Base-by-base conservation (phyloP, 2,888 invertebrate genomes). In the Tachina fera region DNA sequence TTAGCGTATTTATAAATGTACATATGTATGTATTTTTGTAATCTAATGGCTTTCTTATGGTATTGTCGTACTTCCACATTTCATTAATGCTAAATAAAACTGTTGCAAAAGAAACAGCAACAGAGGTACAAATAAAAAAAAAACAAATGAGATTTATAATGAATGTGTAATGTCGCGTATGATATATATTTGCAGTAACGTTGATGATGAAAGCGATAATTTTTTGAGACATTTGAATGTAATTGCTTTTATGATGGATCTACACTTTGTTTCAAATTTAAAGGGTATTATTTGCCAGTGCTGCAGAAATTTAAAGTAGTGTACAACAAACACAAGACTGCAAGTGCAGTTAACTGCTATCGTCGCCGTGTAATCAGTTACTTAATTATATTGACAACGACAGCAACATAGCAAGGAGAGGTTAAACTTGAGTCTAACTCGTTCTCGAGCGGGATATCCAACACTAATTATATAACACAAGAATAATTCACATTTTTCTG, bases 101-200 rank as follows among this genome's bases (percentile, higher is more conserved):
- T 74, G 78, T 68, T 78, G 58, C 56, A 72, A 77, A 60, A 16
- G 53, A 47, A 56, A 51, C 60, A 70, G 68, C 19, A 43, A 60
- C 60, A 77, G 13, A 49, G 9, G 1, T 39, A 63, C 45, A 53
- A 53, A n/a, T 8, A 31, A 45, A 56, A 45, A 56, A 53, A 31
- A 31, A 31, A 31, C 31, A 31, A 31, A 31, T 19, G 49, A 72
- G 74, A 84, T 75, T 84, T 75, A 74, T 78, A 78, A 74, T 74
- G 60, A 83, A 78, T 56, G 70, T 74, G 78, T 74, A 83, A 78
- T 74, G 74, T 78, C 61, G 83, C 83, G 70, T 74, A 61, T 61
- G 61, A 74, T 78, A 67, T 60, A 71, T 74, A 74, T 61, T 70
- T 70, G 60, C 68, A 75, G 70, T 61, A 75, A 75, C 60, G 53